Conservation (phyloP, 2,113 vertebrate species). For the Psettodes erumei region DNA sequence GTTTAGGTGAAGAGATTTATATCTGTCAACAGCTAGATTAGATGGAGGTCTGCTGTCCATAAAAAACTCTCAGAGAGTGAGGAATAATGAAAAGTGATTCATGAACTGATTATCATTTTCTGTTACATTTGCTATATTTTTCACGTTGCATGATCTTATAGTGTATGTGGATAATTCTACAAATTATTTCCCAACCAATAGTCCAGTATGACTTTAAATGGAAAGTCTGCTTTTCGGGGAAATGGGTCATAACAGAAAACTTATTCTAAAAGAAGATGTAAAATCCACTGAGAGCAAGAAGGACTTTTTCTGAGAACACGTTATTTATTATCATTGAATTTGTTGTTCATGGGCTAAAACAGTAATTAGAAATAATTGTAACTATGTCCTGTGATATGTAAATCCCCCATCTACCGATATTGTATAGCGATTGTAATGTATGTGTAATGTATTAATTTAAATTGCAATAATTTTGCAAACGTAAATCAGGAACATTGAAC, state of each 20-base stretch:
- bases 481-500: neutral
- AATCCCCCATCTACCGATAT: too few species aligned
- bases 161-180: neutral
- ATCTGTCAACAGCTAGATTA: slow-evolving; percentile 63
- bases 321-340: neutral
- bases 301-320: neutral
- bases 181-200: neutral
- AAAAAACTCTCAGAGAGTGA: neutral
- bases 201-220: neutral
- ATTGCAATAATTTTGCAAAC: neutral
- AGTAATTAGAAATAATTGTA: too few species aligned
- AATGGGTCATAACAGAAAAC: neutral
- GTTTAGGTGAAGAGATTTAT: slow-evolving; percentile 64
- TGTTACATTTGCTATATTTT: neutral
- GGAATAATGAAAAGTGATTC: neutral
- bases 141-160: too few species aligned
- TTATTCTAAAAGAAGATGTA: neutral
- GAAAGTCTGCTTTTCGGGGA: neutral
- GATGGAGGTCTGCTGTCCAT: slow-evolving; percentile 36
- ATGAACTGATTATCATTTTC: neutral
- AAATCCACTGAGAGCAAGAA: neutral
- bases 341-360: too few species aligned
- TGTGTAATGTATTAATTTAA: too few species aligned
- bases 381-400: too few species aligned
- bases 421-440: too few species aligned